These are phyloP conservation scores for Diplodus sargus DNA, from an alignment of 2,797 vertebrate species.

Conservation along the genomic window DNA sequence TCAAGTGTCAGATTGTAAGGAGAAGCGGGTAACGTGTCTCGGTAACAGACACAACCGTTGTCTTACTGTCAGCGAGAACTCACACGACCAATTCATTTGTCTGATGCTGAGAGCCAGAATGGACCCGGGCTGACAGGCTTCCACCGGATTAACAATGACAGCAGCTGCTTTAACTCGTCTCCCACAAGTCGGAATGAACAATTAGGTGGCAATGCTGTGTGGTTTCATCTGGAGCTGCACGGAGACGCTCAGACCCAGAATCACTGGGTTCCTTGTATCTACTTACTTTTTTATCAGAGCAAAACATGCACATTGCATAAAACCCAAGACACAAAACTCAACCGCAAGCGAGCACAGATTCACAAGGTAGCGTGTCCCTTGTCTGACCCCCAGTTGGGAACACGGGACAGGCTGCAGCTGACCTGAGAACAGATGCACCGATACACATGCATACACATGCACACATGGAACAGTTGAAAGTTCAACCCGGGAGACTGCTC, in stretches of 20 bases:
- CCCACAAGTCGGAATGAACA: conserved; percentile 54
- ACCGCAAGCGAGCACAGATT: neutral
- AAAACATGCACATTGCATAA: neutral
- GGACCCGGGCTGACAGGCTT: conserved; percentile 54
- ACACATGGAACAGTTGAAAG: neutral
- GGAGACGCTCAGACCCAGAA: neutral
- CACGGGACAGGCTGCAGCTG: neutral
- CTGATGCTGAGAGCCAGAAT: conserved; percentile 59
- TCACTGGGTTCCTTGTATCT: conserved; percentile 7
- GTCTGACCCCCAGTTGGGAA: conserved; percentile 5
- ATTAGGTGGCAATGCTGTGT: conserved; percentile 18
- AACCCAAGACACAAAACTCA: neutral
- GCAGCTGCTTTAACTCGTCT: conserved; percentile 57
- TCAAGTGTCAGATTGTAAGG: conserved; percentile 48
- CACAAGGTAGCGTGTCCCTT: neutral
- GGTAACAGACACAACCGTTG: conserved; percentile 38
- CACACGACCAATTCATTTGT: conserved; percentile 57
- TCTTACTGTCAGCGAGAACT: conserved; percentile 50
- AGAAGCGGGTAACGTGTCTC: conserved; percentile 43
- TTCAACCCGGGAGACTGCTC: neutral
- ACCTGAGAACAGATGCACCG: conserved; percentile 24
- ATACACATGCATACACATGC: neutral
- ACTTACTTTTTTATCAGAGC: neutral
- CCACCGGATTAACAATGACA: conserved; percentile 66
- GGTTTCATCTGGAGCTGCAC: conserved; percentile 12